Evolutionary conservation across 2,113 vertebrate genomes (phyloP).

Genomic region (Ciconia boyciana): DNA sequence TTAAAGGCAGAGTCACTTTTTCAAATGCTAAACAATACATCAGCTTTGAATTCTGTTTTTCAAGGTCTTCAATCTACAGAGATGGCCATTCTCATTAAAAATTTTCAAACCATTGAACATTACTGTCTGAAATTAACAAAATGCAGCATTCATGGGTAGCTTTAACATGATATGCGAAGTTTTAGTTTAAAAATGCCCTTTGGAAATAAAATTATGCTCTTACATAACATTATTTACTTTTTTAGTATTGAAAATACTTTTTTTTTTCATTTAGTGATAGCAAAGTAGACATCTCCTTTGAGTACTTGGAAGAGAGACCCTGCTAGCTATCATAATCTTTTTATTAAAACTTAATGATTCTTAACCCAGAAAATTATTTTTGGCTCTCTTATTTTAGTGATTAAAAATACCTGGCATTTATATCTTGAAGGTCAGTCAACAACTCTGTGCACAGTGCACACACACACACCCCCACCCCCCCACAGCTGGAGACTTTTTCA

Average conservation of each 20-base stretch:
- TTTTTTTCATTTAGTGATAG: neutral
- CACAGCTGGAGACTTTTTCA: neutral
- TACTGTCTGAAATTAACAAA: conserved; percentile 56
- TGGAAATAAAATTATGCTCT: conserved; percentile 5
- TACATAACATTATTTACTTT: conserved; percentile 23
- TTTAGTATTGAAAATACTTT: neutral
- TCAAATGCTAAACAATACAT: neutral
- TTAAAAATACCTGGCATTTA: conserved; percentile 38
- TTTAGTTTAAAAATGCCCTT: conserved; percentile 41
- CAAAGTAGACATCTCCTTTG: neutral
- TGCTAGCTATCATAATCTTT: neutral
- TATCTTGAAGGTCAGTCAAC: conserved; percentile 42
- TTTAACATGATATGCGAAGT: conserved; percentile 20
- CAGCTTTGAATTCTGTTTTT: conserved; percentile 28
- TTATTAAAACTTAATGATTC: neutral
- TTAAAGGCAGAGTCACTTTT: neutral
- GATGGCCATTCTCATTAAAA: conserved; percentile 60
- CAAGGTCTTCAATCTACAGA: conserved; percentile 10
- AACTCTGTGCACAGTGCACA: neutral
- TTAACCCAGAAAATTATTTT: conserved; percentile 22
- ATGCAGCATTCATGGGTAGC: neutral
- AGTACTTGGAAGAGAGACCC: neutral
- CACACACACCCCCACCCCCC: neutral
- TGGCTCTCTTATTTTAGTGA: neutral
- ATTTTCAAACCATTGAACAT: conserved; percentile 65